Conservation (phyloP, 2,888 invertebrate genomes). For the Cephus pulcher region DNA sequence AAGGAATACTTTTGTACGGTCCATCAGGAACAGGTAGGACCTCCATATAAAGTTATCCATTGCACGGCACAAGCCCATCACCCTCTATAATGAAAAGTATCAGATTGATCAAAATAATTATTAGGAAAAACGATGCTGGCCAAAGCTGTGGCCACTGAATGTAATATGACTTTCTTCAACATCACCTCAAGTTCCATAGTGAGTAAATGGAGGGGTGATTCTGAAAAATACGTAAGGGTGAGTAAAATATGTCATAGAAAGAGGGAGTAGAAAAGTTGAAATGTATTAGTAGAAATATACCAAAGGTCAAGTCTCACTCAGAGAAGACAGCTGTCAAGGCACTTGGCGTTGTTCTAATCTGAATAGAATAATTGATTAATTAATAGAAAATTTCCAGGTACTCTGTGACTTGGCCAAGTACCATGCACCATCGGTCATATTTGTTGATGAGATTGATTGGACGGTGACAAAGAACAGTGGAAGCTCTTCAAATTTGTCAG, state of each 20-base stretch:
- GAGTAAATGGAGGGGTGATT: constrained; percentile 97
- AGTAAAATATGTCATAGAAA: constrained; percentile 29
- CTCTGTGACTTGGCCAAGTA: constrained; percentile 88
- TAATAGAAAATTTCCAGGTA: constrained; percentile 68
- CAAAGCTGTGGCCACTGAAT: constrained; percentile 87
- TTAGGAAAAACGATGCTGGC: constrained; percentile 89
- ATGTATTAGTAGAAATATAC: too few species aligned
- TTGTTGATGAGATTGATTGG: constrained; percentile 93
- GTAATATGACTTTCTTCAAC: constrained; percentile 87
- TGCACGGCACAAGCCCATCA: background rate
- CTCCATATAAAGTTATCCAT: background rate
- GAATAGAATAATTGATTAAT: background rate
- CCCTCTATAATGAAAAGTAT: background rate
- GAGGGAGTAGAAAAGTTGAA: too few species aligned
- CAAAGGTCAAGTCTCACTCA: background rate
- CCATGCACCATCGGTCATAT: constrained; percentile 90
- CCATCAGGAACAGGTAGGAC: constrained; percentile 79
- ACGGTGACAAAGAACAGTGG: constrained; percentile 73
- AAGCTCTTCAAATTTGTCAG: constrained; percentile 66
- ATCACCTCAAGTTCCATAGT: constrained; percentile 89
- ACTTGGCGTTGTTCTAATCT: background rate
- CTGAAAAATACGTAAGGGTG: constrained; percentile 91
- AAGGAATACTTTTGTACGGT: constrained; percentile 75
- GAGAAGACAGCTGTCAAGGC: background rate
- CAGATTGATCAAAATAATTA: background rate